These are phyloP conservation scores for Orius laevigatus DNA, from an alignment of 1,140 invertebrate species.

Conservation along the genomic window DNA sequence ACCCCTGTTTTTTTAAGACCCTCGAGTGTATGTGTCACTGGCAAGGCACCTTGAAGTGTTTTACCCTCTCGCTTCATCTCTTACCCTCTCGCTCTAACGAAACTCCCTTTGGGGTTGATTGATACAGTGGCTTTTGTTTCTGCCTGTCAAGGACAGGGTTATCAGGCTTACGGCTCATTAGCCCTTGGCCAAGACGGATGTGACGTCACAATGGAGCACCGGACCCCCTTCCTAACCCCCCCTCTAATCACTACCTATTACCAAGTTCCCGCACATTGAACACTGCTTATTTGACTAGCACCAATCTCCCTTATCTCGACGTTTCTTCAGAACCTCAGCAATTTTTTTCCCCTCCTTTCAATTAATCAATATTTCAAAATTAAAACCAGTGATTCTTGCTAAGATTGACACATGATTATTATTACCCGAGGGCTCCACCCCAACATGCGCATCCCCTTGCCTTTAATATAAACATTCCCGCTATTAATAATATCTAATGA, in stretches of 20 bases:
- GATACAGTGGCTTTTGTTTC: constrained; percentile 7
- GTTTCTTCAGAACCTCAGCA: too few relatives aligned
- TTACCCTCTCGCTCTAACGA: neutral
- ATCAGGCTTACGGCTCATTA: constrained; percentile 7
- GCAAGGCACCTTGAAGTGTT: constrained; percentile 7
- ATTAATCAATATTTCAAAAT: too few relatives aligned
- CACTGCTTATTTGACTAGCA: constrained; percentile 1
- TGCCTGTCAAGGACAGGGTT: constrained; percentile 2
- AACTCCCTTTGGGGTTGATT: neutral
- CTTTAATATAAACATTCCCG: constrained; percentile 14
- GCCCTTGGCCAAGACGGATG: constrained; percentile 4
- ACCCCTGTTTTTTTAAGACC: too few relatives aligned
- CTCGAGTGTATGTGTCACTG: too few relatives aligned
- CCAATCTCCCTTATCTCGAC: neutral
- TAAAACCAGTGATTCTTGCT: too few relatives aligned
- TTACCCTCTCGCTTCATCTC: neutral
- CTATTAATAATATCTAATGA: constrained; percentile 14
- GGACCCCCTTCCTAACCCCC: neutral
- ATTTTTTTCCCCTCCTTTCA: too few relatives aligned
- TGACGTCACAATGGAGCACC: neutral
- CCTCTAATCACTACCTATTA: constrained; percentile 3
- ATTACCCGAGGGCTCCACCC: neutral
- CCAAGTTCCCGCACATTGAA: constrained; percentile 1
- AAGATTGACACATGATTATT: constrained; percentile 2
- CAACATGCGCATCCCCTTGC: neutral